Evolutionary conservation across 2,888 invertebrate species (phyloP).

Genomic region (Pheosia tremula): DNA sequence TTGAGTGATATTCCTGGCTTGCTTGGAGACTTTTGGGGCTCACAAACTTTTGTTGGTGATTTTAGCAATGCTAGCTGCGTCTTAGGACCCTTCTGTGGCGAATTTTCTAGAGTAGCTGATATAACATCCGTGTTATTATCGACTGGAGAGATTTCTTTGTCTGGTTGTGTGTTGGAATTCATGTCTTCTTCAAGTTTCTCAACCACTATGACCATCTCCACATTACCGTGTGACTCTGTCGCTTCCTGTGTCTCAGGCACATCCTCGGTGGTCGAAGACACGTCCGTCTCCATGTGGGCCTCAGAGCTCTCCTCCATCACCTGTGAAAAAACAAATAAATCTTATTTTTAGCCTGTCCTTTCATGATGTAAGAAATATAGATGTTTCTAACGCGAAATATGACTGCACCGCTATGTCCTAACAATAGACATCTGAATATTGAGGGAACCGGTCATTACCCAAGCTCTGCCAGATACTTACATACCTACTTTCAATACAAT

Average conservation of each 20-base stretch:
- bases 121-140: conserved; percentile 13
- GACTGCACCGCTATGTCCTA: conserved; percentile 33
- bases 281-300: conserved; percentile 73
- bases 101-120: conserved; percentile 8
- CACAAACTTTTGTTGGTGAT: conserved; percentile 11
- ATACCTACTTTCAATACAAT: conserved; percentile 73
- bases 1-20: conserved; percentile 32
- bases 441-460: conserved; percentile 71
- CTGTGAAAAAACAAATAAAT: conserved; percentile 58
- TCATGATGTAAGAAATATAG: conserved; percentile 48
- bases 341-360: conserved; percentile 60
- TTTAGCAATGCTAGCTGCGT: conserved; percentile 13
- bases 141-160: conserved; percentile 15
- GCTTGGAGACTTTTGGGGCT: conserved; percentile 17
- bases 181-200: conserved; percentile 62
- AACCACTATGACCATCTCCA: conserved; percentile 68
- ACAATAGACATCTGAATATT: conserved; percentile 57
- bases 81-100: conserved; percentile 11
- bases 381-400: conserved; percentile 32
- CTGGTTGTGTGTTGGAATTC: conserved; percentile 30
- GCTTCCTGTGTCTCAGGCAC: conserved; percentile 60
- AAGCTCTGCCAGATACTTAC: conserved; percentile 60
- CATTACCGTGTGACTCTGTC: conserved; percentile 57
- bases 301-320: conserved; percentile 74
- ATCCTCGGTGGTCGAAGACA: conserved; percentile 71